Percentiles rank a stretch among this genome's conserved stretches.
Conservation (phyloP, 1,140 invertebrate genomes). For the Apis florea region DNA sequence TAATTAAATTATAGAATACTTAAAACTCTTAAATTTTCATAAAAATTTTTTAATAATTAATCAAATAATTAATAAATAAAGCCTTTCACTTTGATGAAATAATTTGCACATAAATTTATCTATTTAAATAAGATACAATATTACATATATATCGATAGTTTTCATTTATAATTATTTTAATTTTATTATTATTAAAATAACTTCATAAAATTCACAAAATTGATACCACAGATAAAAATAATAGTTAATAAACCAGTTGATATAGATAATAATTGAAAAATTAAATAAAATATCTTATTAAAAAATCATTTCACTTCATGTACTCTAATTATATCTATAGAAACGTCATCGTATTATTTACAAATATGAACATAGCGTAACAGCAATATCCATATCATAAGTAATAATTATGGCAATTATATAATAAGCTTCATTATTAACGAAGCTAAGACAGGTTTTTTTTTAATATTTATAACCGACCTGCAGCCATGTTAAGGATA, state of each 20-base stretch:
- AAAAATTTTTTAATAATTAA: not conserved
- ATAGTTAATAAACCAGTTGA: not conserved
- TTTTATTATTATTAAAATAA: conserved; percentile 3
- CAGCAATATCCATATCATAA: conserved; percentile 21
- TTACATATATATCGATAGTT: not conserved
- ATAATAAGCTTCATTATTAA: not conserved
- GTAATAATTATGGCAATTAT: conserved; percentile 26
- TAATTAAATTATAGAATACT: not conserved
- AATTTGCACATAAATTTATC: not conserved
- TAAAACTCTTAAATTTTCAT: not conserved
- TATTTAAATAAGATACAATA: not conserved
- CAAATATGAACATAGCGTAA: conserved; percentile 18
- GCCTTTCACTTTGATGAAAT: not conserved
- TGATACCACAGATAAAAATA: not conserved
- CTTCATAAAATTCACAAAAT: not conserved
- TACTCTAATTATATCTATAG: conserved; percentile 24
- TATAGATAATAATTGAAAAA: not conserved
- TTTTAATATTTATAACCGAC: conserved; percentile 26
- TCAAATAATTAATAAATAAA: conserved; percentile 1
- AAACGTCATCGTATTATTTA: conserved; percentile 37
- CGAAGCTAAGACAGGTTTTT: conserved; percentile 1
- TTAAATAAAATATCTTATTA: not conserved
- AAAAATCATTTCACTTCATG: not conserved
- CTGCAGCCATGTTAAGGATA: conserved; percentile 11
- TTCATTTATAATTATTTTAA: not conserved